A percentile compares a stretch with the other conserved stretches of the same genome.
phyloP scores from a whole-genome alignment of 1,140 invertebrate species.

The Caenorhabditis elegans region WBcel235 BX284602.5:7293501-7294000 shows the following conservation, averaged over 20 bases:
- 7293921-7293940: background rate
- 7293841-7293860: background rate
- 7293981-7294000: background rate
- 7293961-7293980: background rate
- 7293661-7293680: background rate
- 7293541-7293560: background rate
- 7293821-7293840: background rate
- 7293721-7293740: background rate
- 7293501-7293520: background rate
- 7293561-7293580: background rate
- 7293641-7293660: background rate
- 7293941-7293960: background rate
- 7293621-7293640: background rate
- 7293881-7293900: background rate
- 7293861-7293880: background rate
- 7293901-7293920: background rate
- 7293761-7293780: background rate
- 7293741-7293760: background rate
- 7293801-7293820: background rate
- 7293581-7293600: constrained; percentile 3
- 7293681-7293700: background rate
- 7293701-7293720: background rate
- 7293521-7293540: background rate
- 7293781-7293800: background rate
- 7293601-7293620: background rate